Base-by-base conservation (phyloP, 1,140 invertebrate species). In the Heterodera schachtii region DNA sequence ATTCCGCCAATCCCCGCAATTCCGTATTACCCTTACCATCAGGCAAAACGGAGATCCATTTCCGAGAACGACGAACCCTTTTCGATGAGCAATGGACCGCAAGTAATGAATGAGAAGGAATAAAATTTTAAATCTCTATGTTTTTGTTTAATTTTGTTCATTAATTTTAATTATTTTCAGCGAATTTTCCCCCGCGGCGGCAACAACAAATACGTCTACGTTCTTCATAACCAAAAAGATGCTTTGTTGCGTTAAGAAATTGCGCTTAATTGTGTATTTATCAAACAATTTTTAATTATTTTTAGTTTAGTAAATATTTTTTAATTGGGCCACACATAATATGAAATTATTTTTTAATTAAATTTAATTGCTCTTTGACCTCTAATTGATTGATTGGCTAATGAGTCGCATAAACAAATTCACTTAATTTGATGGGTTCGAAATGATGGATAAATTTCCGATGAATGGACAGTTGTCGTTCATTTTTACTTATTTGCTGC, bases 161-260 rank as follows among this genome's bases (percentile, higher is more conserved):
- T 75, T 52, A 31, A n/a, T 66, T 75, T 16, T 16, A 60, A 19
- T 16, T 60, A 16, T 21, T 21, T 43, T 75, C 19, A 75, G 49
- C 43, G 74, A 52, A 6, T 66, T 44, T 21, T 75, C 7, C 74
- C 57, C n/a, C 52, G 57, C 16, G n/a, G 31, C 74, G 41, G 66
- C n/a, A 57, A 52, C 31, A 31, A 31, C 66, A 75, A 75, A 75
- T 75, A 75, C n/a, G n/a, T 47, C n/a, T 75, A 75, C 57, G 44
- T 75, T 57, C 41, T 75, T 21, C 74, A 75, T 44, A 52, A n/a
- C 43, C 66, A 57, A 6, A 75, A 75, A 21, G 52, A 75, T 19
- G 47, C 74, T n/a, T 4, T 60, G 4, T 16, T 60, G 57, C 31
- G 31, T 60, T 4, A 60, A 16, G 19, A 16, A 16, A 60, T 16